These are phyloP conservation scores for Rhinoraja longicauda DNA, from an alignment of 2,797 vertebrate species.

Conservation along the genomic window DNA sequence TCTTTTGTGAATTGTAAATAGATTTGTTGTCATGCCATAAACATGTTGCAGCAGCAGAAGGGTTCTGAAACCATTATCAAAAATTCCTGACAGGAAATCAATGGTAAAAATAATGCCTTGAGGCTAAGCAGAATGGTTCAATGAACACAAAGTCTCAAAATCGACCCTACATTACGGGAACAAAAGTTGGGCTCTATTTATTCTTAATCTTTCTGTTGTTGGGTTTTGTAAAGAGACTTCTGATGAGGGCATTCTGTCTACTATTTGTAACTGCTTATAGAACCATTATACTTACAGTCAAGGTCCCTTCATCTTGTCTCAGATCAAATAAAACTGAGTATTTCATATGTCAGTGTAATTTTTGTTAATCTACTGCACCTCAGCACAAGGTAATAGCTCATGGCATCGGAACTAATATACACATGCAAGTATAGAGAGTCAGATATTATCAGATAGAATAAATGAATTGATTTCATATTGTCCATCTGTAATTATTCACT, in stretches of 20 bases:
- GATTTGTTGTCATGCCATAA: not conserved
- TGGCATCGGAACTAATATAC: too few relatives aligned
- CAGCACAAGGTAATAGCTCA: too few relatives aligned
- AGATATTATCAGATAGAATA: too few relatives aligned
- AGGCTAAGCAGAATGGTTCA: not conserved
- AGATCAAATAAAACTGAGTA: not conserved
- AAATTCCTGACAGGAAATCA: not conserved
- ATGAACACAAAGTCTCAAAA: not conserved
- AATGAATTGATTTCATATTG: too few relatives aligned
- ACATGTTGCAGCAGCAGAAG: not conserved
- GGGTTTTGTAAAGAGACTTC: not conserved
- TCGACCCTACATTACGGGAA: not conserved
- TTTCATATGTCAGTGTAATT: not conserved
- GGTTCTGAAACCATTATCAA: not conserved
- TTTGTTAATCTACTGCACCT: not conserved
- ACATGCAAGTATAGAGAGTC: too few relatives aligned
- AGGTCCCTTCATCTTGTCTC: not conserved
- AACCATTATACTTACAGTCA: not conserved
- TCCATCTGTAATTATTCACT: too few relatives aligned
- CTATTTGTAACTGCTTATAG: not conserved
- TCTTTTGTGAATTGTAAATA: not conserved
- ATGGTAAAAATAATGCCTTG: not conserved
- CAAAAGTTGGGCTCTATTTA: not conserved
- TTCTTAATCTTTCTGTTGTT: not conserved
- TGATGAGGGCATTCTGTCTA: not conserved